Evolutionary conservation across 2,797 vertebrate species (phyloP).

Genomic region (Gallirallus australis): DNA sequence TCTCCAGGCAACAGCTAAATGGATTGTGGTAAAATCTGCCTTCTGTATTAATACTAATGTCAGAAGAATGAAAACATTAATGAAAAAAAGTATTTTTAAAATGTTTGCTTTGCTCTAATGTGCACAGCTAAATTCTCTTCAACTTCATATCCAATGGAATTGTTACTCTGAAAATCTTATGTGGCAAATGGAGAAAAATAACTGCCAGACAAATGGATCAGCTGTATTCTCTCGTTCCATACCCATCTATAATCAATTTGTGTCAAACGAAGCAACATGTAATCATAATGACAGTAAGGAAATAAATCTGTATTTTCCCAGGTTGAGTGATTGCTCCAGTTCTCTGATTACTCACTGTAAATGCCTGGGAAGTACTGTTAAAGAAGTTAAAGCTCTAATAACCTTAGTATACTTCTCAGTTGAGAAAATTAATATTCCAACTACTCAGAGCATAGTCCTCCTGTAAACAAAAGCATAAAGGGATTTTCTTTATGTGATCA

Average conservation of each 20-base stretch:
- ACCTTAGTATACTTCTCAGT: background rate
- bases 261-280: background rate
- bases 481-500: slow-evolving; percentile 28
- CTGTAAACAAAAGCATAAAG: slow-evolving; percentile 34
- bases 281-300: background rate
- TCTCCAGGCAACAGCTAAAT: slow-evolving; percentile 13
- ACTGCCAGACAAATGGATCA: background rate
- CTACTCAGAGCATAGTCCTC: background rate
- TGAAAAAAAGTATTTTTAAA: background rate
- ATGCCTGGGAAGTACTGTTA: background rate
- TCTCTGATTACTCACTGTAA: background rate
- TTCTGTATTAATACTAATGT: slow-evolving; percentile 34
- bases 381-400: slow-evolving; percentile 16
- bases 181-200: background rate
- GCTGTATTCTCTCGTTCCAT: background rate
- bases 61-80: slow-evolving; percentile 41
- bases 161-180: background rate
- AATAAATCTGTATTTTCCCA: background rate
- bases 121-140: background rate
- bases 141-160: background rate
- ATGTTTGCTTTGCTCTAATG: background rate
- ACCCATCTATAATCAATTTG: background rate
- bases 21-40: slow-evolving; percentile 2
- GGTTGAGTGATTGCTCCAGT: background rate
- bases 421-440: slow-evolving; percentile 4